A percentile compares a stretch with the other conserved stretches of the same genome.
phyloP scores from a whole-genome alignment of 2,888 invertebrate genomes.

The Drosophila robusta region DNA sequence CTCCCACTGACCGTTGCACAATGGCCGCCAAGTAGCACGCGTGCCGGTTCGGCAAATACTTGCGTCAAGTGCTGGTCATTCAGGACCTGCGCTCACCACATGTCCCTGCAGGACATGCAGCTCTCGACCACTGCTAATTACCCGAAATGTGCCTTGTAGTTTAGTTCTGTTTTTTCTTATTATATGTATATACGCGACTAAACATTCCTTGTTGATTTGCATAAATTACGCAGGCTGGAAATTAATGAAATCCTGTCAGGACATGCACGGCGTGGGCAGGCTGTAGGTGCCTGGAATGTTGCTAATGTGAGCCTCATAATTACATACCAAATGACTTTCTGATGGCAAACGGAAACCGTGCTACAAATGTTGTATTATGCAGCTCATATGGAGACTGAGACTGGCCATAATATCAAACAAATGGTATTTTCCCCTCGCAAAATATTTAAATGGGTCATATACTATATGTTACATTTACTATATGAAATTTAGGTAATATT shows the following conservation, averaged over 20 bases:
- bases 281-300: slow-evolving; percentile 19
- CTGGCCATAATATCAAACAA: slow-evolving; percentile 4
- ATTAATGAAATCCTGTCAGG: slow-evolving; percentile 58
- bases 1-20: slow-evolving; percentile 23
- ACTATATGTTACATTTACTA: too few relatives aligned
- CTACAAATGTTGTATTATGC: slow-evolving; percentile 63
- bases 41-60: slow-evolving; percentile 51
- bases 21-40: slow-evolving; percentile 40
- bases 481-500: not conserved
- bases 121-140: slow-evolving; percentile 59
- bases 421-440: not conserved
- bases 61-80: slow-evolving; percentile 49
- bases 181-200: slow-evolving; percentile 15
- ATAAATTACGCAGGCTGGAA: slow-evolving; percentile 56
- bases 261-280: slow-evolving; percentile 23
- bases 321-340: slow-evolving; percentile 66
- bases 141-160: slow-evolving; percentile 31
- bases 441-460: too few relatives aligned
- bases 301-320: slow-evolving; percentile 26
- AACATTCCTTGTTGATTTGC: slow-evolving; percentile 60
- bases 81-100: slow-evolving; percentile 46
- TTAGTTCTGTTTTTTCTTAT: not conserved
- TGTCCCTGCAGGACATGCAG: slow-evolving; percentile 50
- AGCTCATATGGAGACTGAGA: slow-evolving; percentile 39
- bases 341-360: slow-evolving; percentile 69